These are phyloP conservation scores for Drosophila nigrodunni DNA, from an alignment of 1,140 invertebrate species.

Conservation along the genomic window DNA sequence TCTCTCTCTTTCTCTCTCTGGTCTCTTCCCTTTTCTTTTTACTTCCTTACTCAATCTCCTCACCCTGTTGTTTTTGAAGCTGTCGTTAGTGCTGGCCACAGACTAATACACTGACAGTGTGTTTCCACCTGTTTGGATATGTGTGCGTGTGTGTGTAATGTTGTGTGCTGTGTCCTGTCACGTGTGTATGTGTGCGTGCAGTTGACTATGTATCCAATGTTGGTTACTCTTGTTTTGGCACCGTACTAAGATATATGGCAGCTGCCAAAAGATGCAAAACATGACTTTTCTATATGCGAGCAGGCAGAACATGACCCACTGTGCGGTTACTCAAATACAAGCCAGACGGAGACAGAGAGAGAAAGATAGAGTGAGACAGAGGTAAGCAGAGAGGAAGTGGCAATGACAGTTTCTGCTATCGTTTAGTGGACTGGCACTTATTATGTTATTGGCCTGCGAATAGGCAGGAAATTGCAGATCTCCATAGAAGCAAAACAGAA, in stretches of 20 bases:
- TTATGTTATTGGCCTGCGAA: conserved; percentile 30
- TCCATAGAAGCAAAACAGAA: neutral
- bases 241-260: conserved; percentile 76
- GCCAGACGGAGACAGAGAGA: neutral
- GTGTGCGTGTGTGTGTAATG: conserved; percentile 18
- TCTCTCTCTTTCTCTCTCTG: neutral
- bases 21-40: neutral
- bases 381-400: neutral
- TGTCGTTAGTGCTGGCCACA: conserved; percentile 56
- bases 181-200: conserved; percentile 29
- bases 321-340: conserved; percentile 7
- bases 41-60: neutral
- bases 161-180: conserved; percentile 6
- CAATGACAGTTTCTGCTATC: conserved; percentile 35
- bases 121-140: conserved; percentile 34
- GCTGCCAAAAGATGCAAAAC: conserved; percentile 78
- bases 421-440: conserved; percentile 38
- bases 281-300: conserved; percentile 60
- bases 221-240: conserved; percentile 61
- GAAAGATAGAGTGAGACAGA: neutral
- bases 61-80: conserved; percentile 36
- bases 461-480: conserved; percentile 21
- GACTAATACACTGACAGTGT: conserved; percentile 65
- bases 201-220: conserved; percentile 65
- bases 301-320: conserved; percentile 39